Evolutionary conservation across 2,797 vertebrate species (phyloP), one percentile per base, ranked within the genome.

Genomic region (Girardinus metallicus): DNA sequence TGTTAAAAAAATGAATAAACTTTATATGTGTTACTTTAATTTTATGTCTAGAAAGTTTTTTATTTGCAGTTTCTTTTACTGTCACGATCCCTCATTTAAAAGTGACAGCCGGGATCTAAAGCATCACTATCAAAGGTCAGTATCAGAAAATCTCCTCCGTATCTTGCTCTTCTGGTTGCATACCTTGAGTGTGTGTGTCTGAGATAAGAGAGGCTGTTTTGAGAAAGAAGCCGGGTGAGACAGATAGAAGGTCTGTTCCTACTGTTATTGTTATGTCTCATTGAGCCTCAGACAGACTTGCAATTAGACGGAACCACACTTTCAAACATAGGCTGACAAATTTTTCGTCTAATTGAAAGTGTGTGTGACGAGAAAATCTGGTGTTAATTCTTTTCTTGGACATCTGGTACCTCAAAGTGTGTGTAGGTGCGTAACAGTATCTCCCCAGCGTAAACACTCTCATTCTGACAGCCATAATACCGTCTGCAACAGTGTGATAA

Each of bases 181-280:
- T 71, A 46, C 26, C 43, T 77, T 18, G 71, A 55, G 62, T 73
- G 79, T 44, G 66, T 10, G 16, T 36, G 51, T 74, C 75, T 43
- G 71, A 83, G 87, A 92, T 87, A 87, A 80, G 78, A 84, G 66
- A 41, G 75, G 77, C 66, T 91, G 80, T 86, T 91, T 80, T 87
- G 74, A 85, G 75, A 79, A 90, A 86, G 84, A 86, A 83, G 79
- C 4, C 6, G 31, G 36, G 53, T 73, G 86, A 87, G 83, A 88
- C 81, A 89, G 84, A 92, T 87, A 86, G 84, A 93, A 77, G 86
- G 73, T 90, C 91, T 87, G 80, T 83, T 78, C 78, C 64, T 88
- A 81, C 81, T 93, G 83, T 94, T 93, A 91, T 91, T 91, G 91
- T 93, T 92, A 90, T 91, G 92, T 93, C 91, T 94, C 92, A 93